Conservation (phyloP, 2,113 vertebrate species). For the Porphyrio hochstetteri region DNA sequence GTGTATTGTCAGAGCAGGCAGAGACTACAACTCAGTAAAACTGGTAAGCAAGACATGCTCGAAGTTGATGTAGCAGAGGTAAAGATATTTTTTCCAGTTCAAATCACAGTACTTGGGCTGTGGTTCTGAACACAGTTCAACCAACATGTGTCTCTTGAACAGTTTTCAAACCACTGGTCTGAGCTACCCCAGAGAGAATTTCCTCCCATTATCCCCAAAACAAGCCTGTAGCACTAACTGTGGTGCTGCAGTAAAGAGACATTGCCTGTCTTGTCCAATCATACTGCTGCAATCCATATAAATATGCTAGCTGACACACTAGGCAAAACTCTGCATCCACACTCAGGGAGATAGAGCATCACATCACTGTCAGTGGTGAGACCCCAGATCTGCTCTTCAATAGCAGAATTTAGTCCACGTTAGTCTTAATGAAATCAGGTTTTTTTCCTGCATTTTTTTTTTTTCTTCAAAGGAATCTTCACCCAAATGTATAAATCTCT, state of each 20-base stretch:
- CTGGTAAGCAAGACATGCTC: background rate
- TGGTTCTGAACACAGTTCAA: background rate
- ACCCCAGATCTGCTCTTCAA: background rate
- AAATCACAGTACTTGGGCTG: background rate
- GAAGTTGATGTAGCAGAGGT: background rate
- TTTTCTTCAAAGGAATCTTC: background rate
- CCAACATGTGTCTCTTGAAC: accelerated
- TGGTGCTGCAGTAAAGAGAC: background rate
- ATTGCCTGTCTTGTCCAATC: background rate
- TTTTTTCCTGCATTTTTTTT: background rate
- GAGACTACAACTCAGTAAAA: background rate
- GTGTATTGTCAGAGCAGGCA: background rate
- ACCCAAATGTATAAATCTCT: background rate
- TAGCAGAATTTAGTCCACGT: background rate
- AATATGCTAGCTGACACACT: background rate
- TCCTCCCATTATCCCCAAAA: background rate
- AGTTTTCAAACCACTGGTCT: background rate
- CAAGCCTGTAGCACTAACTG: background rate
- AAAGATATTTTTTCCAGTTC: background rate
- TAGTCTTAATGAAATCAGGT: background rate
- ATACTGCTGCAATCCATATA: background rate
- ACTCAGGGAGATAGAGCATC: background rate
- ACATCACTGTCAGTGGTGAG: background rate
- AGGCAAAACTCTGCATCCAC: background rate
- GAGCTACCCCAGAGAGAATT: background rate